A percentile compares a stretch with the other conserved stretches of the same genome.
Evolutionary conservation across 1,140 invertebrate species (phyloP).

Genomic region (Centruroides sculpturatus): DNA sequence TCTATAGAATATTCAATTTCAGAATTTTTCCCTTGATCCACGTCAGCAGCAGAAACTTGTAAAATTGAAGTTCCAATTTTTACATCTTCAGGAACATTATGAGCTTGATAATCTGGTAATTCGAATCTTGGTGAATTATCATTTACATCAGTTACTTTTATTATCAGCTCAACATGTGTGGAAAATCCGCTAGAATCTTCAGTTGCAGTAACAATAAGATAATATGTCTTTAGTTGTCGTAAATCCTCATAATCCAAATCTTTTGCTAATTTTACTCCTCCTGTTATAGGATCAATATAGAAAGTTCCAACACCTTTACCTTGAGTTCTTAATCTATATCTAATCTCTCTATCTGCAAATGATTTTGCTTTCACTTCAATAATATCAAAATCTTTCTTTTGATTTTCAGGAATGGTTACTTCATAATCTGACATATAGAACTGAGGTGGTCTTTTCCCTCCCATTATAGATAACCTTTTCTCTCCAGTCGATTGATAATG

Average conservation of each 20-base stretch:
- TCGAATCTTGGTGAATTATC: constrained; percentile 86
- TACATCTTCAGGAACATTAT: constrained; percentile 88
- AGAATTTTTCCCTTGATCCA: constrained; percentile 80
- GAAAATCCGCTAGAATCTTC: constrained; percentile 91
- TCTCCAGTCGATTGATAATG: constrained; percentile 63
- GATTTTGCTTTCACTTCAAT: constrained; percentile 92
- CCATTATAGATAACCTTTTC: constrained; percentile 77
- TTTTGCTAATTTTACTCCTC: constrained; percentile 84
- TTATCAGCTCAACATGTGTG: constrained; percentile 56
- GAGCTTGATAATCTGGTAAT: constrained; percentile 85
- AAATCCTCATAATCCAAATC: constrained; percentile 89
- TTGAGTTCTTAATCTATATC: constrained; percentile 82
- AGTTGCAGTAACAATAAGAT: constrained; percentile 76
- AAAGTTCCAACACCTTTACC: constrained; percentile 87
- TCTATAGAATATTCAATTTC: constrained; percentile 84
- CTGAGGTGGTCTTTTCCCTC: constrained; percentile 82
- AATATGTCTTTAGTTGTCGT: constrained; percentile 79
- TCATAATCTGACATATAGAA: constrained; percentile 88
- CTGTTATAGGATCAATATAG: constrained; percentile 84
- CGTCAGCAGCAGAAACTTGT: constrained; percentile 39
- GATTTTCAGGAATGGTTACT: constrained; percentile 86
- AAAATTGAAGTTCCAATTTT: constrained; percentile 75
- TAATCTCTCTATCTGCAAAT: constrained; percentile 84
- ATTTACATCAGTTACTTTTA: constrained; percentile 61
- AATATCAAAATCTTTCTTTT: constrained; percentile 84